These are phyloP conservation scores for Melinaea marsaeus DNA, from an alignment of 2,888 invertebrate species.

Conservation along the genomic window DNA sequence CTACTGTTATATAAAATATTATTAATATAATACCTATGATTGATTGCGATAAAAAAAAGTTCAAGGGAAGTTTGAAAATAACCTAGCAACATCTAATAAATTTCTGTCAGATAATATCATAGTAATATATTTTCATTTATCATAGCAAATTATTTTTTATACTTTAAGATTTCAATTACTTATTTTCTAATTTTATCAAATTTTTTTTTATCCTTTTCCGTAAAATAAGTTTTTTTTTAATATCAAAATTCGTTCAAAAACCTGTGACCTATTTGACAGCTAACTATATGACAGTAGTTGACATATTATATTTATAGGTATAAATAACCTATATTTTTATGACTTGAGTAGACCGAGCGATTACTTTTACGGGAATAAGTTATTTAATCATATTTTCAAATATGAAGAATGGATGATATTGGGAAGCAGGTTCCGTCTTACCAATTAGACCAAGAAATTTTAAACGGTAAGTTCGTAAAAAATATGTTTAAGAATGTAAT, in stretches of 20 bases:
- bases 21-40: no score
- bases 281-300: conserved; percentile 17
- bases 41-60: no score
- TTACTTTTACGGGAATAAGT: conserved; percentile 14
- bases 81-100: no score
- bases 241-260: not conserved
- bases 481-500: conserved; percentile 34
- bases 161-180: no score
- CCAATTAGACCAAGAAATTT: conserved; percentile 71
- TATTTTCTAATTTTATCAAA: not conserved
- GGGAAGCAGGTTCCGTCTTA: conserved; percentile 67
- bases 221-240: not conserved
- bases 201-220: not conserved
- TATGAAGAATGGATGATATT: conserved; percentile 77
- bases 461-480: conserved; percentile 58
- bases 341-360: conserved; percentile 9
- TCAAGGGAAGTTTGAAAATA: no score
- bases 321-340: conserved; percentile 19
- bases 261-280: conserved; percentile 20
- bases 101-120: no score
- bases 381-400: conserved; percentile 54
- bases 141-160: no score
- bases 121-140: no score
- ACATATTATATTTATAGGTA: conserved; percentile 8
- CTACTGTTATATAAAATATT: no score